Conservation (phyloP, 2,888 invertebrate species). For the Aelia acuminata region DNA sequence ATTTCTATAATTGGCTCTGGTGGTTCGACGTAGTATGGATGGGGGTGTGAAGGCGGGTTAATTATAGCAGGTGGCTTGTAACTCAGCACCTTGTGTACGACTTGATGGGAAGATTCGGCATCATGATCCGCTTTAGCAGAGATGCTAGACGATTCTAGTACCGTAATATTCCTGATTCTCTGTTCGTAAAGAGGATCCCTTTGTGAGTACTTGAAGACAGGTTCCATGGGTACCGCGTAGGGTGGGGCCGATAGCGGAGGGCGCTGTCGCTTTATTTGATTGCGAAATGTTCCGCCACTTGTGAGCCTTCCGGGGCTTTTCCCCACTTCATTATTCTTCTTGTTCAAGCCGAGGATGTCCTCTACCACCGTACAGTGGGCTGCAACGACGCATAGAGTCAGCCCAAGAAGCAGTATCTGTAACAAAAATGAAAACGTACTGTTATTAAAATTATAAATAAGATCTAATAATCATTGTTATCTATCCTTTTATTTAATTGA, state of each 20-base stretch:
- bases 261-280: conserved; percentile 59
- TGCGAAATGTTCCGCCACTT: not conserved
- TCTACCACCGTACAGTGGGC: conserved; percentile 17
- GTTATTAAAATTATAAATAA: not conserved
- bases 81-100: not conserved
- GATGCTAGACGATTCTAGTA: conserved; percentile 23
- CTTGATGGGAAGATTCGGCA: conserved; percentile 66
- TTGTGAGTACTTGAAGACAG: conserved; percentile 84
- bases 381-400: conserved; percentile 7
- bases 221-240: conserved; percentile 86
- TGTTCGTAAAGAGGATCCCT: conserved; percentile 83
- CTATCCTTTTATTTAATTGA: too few relatives aligned
- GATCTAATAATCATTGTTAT: too few relatives aligned
- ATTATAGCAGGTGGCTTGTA: conserved; percentile 68
- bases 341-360: not conserved
- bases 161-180: conserved; percentile 67
- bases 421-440: not conserved
- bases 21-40: conserved; percentile 79
- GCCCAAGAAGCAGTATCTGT: conserved; percentile 44
- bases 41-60: conserved; percentile 63
- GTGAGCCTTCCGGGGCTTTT: not conserved
- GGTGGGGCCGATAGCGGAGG: conserved; percentile 72
- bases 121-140: conserved; percentile 64
- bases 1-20: conserved; percentile 94
- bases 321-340: not conserved